Percentiles rank a stretch among this genome's conserved stretches.
Evolutionary conservation across 2,888 invertebrate species (phyloP).

Genomic region (Mythimna vitellina): DNA sequence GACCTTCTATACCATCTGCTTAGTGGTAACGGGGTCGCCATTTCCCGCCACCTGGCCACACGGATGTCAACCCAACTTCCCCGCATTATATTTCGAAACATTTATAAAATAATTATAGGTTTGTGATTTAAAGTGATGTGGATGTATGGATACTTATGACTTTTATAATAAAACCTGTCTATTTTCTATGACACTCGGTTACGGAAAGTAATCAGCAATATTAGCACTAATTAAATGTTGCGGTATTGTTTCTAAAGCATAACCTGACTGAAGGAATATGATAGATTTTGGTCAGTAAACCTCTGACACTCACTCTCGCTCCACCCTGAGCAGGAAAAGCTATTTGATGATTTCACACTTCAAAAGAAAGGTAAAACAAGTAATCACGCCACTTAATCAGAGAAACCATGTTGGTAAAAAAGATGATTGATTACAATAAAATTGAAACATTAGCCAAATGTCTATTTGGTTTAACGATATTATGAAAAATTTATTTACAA

Average conservation of each 20-base stretch:
- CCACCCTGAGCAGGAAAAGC: too few relatives aligned
- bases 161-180: not conserved
- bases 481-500: not conserved
- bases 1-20: slow-evolving; percentile 44
- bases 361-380: too few relatives aligned
- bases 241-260: too few relatives aligned
- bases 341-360: too few relatives aligned
- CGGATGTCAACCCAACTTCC: slow-evolving; percentile 76
- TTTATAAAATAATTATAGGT: slow-evolving; percentile 50
- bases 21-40: slow-evolving; percentile 75
- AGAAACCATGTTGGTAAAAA: too few relatives aligned
- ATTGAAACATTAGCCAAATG: not conserved
- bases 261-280: too few relatives aligned
- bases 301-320: too few relatives aligned
- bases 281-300: too few relatives aligned
- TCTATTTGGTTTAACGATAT: too few relatives aligned
- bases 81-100: slow-evolving; percentile 62
- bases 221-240: too few relatives aligned
- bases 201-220: too few relatives aligned
- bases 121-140: slow-evolving; percentile 36
- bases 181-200: not conserved
- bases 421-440: not conserved
- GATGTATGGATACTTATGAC: slow-evolving; percentile 8
- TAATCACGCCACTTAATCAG: too few relatives aligned
- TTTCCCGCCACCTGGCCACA: slow-evolving; percentile 80